Percentiles rank a stretch among this genome's conserved stretches.
Evolutionary conservation across 2,888 invertebrate species (phyloP).

Genomic region (Drosophila paramelanica): DNA sequence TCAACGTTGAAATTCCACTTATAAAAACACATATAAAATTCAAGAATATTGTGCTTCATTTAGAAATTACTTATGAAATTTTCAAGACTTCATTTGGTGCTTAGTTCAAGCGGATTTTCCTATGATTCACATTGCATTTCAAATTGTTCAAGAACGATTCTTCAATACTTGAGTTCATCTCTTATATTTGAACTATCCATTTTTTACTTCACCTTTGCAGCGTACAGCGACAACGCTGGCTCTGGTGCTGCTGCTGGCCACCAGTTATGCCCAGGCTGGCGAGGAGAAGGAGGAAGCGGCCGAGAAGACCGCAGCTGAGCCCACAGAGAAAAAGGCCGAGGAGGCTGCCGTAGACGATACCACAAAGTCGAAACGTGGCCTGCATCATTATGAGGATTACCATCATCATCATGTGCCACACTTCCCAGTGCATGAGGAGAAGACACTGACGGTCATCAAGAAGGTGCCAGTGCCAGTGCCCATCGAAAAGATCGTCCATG

Average conservation of each 20-base stretch:
- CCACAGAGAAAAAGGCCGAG: slow-evolving; percentile 70
- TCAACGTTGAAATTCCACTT: too few species aligned
- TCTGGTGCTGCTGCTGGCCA: slow-evolving; percentile 87
- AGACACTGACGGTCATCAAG: slow-evolving; percentile 90
- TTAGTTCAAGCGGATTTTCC: too few species aligned
- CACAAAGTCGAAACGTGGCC: slow-evolving; percentile 91
- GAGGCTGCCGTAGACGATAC: slow-evolving; percentile 86
- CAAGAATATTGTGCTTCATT: not conserved
- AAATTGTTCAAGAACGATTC: too few species aligned
- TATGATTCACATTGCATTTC: too few species aligned
- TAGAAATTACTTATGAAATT: not conserved
- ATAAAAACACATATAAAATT: too few species aligned
- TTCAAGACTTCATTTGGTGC: too few species aligned
- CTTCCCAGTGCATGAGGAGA: slow-evolving; percentile 86
- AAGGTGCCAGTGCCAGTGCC: slow-evolving; percentile 90
- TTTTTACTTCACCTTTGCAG: slow-evolving; percentile 51
- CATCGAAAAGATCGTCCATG: slow-evolving; percentile 87
- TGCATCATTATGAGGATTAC: slow-evolving; percentile 86
- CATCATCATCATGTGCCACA: slow-evolving; percentile 82
- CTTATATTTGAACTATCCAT: too few species aligned
- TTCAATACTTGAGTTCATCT: not conserved
- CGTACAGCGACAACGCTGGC: slow-evolving; percentile 85
- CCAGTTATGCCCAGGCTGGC: slow-evolving; percentile 84
- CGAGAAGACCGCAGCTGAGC: slow-evolving; percentile 85
- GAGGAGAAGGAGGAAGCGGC: slow-evolving; percentile 86